These are phyloP conservation scores for Poeciliopsis turneri DNA, from an alignment of 2,797 vertebrate genomes.

Conservation along the genomic window DNA sequence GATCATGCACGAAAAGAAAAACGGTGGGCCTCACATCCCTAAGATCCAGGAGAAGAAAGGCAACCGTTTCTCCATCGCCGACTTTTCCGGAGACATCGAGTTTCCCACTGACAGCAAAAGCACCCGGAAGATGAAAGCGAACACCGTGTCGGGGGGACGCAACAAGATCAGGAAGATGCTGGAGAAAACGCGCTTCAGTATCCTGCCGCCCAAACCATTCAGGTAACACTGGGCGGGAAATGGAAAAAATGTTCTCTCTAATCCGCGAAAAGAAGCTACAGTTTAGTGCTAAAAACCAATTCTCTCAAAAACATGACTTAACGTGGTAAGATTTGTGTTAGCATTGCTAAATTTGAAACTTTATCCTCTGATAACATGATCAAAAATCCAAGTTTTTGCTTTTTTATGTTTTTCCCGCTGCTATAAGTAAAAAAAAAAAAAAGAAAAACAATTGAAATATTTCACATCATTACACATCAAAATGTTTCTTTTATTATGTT, in stretches of 20 bases:
- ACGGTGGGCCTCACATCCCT: conserved; percentile 91
- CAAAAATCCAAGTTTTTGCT: not conserved
- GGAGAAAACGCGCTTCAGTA: conserved; percentile 96
- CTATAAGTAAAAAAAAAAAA: not conserved
- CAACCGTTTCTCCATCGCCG: conserved; percentile 94
- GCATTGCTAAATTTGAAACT: not conserved
- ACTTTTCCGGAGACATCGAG: conserved; percentile 93
- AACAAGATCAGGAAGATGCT: conserved; percentile 97
- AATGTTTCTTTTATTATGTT: too few relatives aligned
- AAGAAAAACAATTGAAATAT: too few relatives aligned
- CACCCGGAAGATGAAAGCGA: conserved; percentile 95
- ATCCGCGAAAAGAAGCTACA: not conserved
- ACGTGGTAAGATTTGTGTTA: not conserved
- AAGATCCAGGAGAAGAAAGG: conserved; percentile 97
- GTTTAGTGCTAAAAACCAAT: too few relatives aligned
- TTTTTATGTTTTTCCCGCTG: not conserved
- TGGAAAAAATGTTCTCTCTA: not conserved
- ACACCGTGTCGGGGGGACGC: conserved; percentile 95
- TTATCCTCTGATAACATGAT: not conserved
- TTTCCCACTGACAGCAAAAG: conserved; percentile 90
- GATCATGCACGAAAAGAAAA: conserved; percentile 89
- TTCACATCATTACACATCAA: too few relatives aligned
- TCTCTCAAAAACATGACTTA: not conserved
- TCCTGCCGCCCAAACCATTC: conserved; percentile 94
- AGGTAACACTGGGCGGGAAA: conserved; percentile 73